Base-by-base conservation (phyloP, 2,113 vertebrate genomes). In the Thryonomys swinderianus region DNA sequence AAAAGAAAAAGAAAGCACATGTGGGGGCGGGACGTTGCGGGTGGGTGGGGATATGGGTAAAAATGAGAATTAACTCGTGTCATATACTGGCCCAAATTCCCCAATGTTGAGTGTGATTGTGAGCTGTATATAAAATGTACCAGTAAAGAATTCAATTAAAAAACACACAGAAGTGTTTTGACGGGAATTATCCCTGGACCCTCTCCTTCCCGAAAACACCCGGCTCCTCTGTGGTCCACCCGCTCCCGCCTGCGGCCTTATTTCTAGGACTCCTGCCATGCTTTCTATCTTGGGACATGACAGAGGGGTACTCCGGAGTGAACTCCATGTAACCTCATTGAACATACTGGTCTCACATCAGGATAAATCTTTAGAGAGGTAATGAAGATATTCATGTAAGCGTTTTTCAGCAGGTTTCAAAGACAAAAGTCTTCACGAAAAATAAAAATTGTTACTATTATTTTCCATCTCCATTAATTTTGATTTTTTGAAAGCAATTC, bases 231-330 rank as follows among this genome's bases (percentile, higher is more conserved):
- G 51, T 45, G 67, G 78, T 90, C 16, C 89, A 96, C 94, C 95
- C 96, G 93, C 21, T 96, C 67, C 81, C 62, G 93, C 48, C 74
- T 59, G 62, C 83, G 83, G 80, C 7, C 37, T 88, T 61, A 66
- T 71, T 90, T 96, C 34, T 45, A 86, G 86, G 45, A 95, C 74
- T 45, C 27, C 17, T 94, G 94, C 37, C 95, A 94, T 86, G 5
- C 12, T 85, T 83, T 93, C 67, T 93, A 25, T 57, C 94, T 95
- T 83, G 57, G 37, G 94, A 51, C 53, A 91, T 45, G 83, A 86
- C 9, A 69, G 59, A 61, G 66, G 61, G 82, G 45, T 12, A 57
- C 66, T 59, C 37, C 30, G n/a, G 61, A 82, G 32, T 0, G 3
- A 90, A 85, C 79, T 73, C 8, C 7, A 42, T 20, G 42, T 40